Conservation (phyloP, 2,888 invertebrate genomes). For the Megastigmus dorsalis region DNA sequence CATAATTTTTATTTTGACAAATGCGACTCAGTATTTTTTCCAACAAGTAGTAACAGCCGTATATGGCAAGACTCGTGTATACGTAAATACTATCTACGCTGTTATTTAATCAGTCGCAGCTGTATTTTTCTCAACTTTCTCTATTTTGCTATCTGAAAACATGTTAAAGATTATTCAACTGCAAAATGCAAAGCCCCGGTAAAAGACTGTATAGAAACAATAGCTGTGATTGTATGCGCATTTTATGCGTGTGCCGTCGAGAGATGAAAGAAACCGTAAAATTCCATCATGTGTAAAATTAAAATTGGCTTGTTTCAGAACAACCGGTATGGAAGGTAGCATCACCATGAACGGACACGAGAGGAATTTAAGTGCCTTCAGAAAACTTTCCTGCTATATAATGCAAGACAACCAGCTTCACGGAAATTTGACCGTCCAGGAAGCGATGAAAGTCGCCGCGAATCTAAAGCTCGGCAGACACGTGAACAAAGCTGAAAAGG, state of each 20-base stretch:
- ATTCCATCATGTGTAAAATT: neutral
- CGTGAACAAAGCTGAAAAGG: slow-evolving; percentile 82
- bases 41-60: neutral
- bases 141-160: too few species aligned
- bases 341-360: slow-evolving; percentile 90
- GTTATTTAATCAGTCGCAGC: too few species aligned
- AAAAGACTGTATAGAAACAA: too few species aligned
- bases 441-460: slow-evolving; percentile 95
- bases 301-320: slow-evolving; percentile 76
- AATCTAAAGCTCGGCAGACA: slow-evolving; percentile 89
- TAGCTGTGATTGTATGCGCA: too few species aligned
- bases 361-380: slow-evolving; percentile 88
- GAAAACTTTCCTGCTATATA: slow-evolving; percentile 96
- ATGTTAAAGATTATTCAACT: too few species aligned
- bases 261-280: too few species aligned
- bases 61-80: neutral
- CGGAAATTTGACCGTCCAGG: slow-evolving; percentile 93
- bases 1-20: too few species aligned
- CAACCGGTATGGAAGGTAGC: slow-evolving; percentile 86
- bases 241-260: too few species aligned
- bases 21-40: too few species aligned
- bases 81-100: too few species aligned
- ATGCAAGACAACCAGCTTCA: slow-evolving; percentile 97
- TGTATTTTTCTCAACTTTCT: too few species aligned
- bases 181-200: too few species aligned